A percentile compares a stretch with the other conserved stretches of the same genome.
Evolutionary conservation across 30 jellyfish, hydroid and myxozoan species (phyloP).

Genomic region (Pseudorhiza aurosa): DNA sequence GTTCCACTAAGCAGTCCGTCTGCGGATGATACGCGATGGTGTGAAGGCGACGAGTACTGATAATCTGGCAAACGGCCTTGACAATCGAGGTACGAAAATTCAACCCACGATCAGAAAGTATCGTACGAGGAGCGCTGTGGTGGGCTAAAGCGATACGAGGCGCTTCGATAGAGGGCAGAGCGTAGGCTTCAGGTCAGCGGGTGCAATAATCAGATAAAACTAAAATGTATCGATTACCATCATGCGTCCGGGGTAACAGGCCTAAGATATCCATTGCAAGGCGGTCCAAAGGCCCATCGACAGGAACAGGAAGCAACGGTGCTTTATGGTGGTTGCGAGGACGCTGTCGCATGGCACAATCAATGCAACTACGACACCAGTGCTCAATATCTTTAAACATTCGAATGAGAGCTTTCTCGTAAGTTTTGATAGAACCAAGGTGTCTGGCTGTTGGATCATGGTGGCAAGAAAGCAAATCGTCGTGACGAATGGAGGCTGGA

Average conservation of each 20-base stretch:
- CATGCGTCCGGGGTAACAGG: slow-evolving; percentile 37
- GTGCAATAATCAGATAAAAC: slow-evolving; percentile 33
- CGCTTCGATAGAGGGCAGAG: slow-evolving; percentile 21
- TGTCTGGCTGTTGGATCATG: slow-evolving; percentile 64
- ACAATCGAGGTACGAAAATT: slow-evolving; percentile 55
- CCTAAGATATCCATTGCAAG: slow-evolving; percentile 40
- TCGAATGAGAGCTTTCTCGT: slow-evolving; percentile 30
- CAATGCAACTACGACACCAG: slow-evolving; percentile 67
- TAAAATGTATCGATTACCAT: slow-evolving; percentile 26
- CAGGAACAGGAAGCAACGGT: slow-evolving; percentile 38
- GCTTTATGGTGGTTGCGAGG: slow-evolving; percentile 41
- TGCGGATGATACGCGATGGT: slow-evolving; percentile 69
- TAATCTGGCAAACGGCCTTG: slow-evolving; percentile 52
- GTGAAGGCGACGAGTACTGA: slow-evolving; percentile 36
- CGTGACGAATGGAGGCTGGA: slow-evolving; percentile 43
- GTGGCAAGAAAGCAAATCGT: slow-evolving; percentile 24
- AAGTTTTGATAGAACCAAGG: slow-evolving; percentile 23
- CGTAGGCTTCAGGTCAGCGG: slow-evolving; percentile 49
- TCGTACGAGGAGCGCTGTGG: slow-evolving; percentile 63
- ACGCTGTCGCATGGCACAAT: slow-evolving; percentile 46
- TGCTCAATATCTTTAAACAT: slow-evolving; percentile 58
- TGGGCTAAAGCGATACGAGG: slow-evolving; percentile 49
- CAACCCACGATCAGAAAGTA: slow-evolving; percentile 59
- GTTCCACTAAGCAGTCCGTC: slow-evolving; percentile 60
- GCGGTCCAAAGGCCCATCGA: slow-evolving; percentile 42